Evolutionary conservation across 37 sponge, comb jelly and placozoan species (phyloP).

Genomic region (Geodia barretti): DNA sequence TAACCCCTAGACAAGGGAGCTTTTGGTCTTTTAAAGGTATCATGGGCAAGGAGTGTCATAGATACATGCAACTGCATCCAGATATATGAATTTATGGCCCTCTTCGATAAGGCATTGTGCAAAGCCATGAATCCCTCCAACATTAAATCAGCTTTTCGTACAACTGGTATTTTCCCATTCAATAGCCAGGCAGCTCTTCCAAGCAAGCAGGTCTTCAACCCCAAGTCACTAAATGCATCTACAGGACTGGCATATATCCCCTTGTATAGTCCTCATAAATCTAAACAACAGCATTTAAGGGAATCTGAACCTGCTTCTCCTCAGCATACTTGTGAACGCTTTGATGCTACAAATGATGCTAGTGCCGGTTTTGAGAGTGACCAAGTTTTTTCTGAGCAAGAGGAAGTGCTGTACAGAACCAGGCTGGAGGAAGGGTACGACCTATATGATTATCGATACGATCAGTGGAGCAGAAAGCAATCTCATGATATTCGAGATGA

Average conservation of each 20-base stretch:
- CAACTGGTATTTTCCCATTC: conserved; percentile 17
- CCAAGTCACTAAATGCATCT: not conserved
- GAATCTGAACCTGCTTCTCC: not conserved
- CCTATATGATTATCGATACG: too few relatives aligned
- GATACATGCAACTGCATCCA: not conserved
- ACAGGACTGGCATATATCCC: not conserved
- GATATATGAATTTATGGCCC: conserved; percentile 7
- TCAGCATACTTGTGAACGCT: not conserved
- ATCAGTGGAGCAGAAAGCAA: too few relatives aligned
- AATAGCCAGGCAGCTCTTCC: not conserved
- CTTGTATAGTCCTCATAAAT: not conserved
- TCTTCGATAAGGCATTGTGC: conserved; percentile 26
- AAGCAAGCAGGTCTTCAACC: not conserved
- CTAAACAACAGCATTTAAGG: not conserved
- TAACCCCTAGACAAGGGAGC: conserved; percentile 24
- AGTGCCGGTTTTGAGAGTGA: not conserved
- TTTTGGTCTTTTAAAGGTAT: conserved; percentile 17
- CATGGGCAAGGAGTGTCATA: conserved; percentile 26
- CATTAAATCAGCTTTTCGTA: conserved; percentile 6
- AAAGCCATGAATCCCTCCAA: conserved; percentile 31
- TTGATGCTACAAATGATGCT: not conserved
- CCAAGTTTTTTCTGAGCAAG: not conserved
- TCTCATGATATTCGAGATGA: not conserved
- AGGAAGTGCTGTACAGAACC: not conserved
- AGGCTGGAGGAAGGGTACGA: not conserved